Evolutionary conservation across 1,140 invertebrate genomes (phyloP).

Genomic region (Ditylenchus dipsaci): DNA sequence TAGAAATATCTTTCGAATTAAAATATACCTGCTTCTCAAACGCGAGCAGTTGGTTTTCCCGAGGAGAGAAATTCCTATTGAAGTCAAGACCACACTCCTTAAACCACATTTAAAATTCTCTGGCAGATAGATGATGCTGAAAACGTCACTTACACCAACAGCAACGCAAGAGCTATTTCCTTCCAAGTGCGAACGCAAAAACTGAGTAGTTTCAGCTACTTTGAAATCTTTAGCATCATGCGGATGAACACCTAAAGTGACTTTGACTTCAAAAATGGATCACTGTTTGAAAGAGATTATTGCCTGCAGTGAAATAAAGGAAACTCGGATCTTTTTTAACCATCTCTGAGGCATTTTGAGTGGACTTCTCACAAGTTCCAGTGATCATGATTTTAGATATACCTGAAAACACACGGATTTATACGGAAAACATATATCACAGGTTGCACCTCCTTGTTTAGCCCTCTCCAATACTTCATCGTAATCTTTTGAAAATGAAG

Average conservation of each 20-base stretch:
- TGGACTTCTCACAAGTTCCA: slow-evolving; percentile 73
- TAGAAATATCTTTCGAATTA: too few species aligned
- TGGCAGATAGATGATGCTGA: slow-evolving; percentile 70
- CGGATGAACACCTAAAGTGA: slow-evolving; percentile 74
- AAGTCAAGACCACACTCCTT: slow-evolving; percentile 91
- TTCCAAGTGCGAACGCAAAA: slow-evolving; percentile 19
- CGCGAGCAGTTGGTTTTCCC: slow-evolving; percentile 75
- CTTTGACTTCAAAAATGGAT: neutral
- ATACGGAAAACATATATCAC: neutral
- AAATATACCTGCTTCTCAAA: slow-evolving; percentile 76
- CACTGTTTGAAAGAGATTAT: neutral
- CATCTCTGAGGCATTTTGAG: slow-evolving; percentile 70
- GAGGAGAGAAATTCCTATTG: slow-evolving; percentile 85
- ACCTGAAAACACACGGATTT: slow-evolving; percentile 63
- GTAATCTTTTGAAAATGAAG: slow-evolving; percentile 83
- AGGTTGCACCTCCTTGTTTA: slow-evolving; percentile 74
- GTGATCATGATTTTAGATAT: slow-evolving; percentile 90
- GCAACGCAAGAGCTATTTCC: slow-evolving; percentile 60
- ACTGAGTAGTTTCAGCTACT: slow-evolving; percentile 55
- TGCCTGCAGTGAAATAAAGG: slow-evolving; percentile 84
- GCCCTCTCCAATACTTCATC: slow-evolving; percentile 85
- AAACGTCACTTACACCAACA: slow-evolving; percentile 57
- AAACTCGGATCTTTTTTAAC: slow-evolving; percentile 70
- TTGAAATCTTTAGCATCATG: slow-evolving; percentile 89
- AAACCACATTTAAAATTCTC: slow-evolving; percentile 74